Percentiles rank a stretch among this genome's conserved stretches.
Evolutionary conservation across 2,113 vertebrate species (phyloP).

Genomic region (Calyptommatus sinebrachiatus): DNA sequence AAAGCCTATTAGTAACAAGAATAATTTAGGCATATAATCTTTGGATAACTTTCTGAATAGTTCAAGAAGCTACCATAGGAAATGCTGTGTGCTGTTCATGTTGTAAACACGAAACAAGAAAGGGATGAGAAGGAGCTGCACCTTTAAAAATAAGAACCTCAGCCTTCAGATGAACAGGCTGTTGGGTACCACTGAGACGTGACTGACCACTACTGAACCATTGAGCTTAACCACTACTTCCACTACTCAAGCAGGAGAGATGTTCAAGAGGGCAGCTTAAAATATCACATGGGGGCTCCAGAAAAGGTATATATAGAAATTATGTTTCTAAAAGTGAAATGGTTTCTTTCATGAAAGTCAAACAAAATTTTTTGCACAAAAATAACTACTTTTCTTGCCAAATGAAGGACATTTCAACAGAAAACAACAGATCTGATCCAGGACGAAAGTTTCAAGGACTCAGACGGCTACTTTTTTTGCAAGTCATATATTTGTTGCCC

Average conservation of each 20-base stretch:
- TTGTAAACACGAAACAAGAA: neutral
- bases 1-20: slow-evolving; percentile 5
- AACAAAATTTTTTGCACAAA: too few relatives aligned
- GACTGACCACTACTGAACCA: too few relatives aligned
- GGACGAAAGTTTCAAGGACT: neutral
- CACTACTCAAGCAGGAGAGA: too few relatives aligned
- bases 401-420: neutral
- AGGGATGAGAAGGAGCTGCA: neutral
- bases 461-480: neutral
- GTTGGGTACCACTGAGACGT: neutral
- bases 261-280: neutral
- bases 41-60: neutral
- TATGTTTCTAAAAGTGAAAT: neutral
- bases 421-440: neutral
- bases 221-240: neutral
- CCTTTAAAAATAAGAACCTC: slow-evolving; percentile 7
- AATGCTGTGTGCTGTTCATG: neutral
- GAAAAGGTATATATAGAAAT: neutral
- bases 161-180: neutral
- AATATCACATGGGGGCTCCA: neutral
- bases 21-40: neutral
- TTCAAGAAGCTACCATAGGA: neutral
- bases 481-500: neutral
- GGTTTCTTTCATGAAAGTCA: too few relatives aligned
- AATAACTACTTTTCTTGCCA: neutral